phyloP scores from a whole-genome alignment of 2,888 invertebrate genomes.

The Spilarctia lutea region DNA sequence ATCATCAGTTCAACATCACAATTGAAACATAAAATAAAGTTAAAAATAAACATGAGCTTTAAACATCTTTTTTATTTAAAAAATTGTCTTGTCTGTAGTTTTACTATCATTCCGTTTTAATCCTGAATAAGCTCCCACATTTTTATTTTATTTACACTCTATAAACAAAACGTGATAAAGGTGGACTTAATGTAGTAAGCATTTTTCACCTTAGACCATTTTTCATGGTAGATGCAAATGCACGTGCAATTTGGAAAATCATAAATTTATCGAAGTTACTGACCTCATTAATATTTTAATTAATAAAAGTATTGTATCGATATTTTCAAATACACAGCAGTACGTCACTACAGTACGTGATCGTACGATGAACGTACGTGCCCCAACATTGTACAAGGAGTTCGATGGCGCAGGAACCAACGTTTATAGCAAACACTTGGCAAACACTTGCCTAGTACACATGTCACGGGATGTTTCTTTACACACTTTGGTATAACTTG shows the following conservation, averaged over 20 bases:
- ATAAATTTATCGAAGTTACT: not conserved
- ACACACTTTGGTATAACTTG: slow-evolving; percentile 23
- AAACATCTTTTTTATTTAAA: too few relatives aligned
- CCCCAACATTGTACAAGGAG: slow-evolving; percentile 39
- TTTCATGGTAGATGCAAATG: too few relatives aligned
- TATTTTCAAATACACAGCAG: slow-evolving; percentile 24
- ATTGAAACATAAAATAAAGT: too few relatives aligned
- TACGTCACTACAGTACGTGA: slow-evolving; percentile 39
- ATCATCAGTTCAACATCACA: too few relatives aligned
- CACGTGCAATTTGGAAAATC: not conserved
- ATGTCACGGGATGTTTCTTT: slow-evolving; percentile 22
- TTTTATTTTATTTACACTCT: too few relatives aligned
- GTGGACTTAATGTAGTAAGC: too few relatives aligned
- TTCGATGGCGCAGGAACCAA: slow-evolving; percentile 33
- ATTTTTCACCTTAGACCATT: too few relatives aligned
- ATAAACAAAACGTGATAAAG: too few relatives aligned
- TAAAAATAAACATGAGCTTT: too few relatives aligned
- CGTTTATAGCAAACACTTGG: slow-evolving; percentile 30
- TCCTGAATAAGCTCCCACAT: not conserved
- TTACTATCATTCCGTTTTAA: not conserved
- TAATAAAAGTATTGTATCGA: not conserved
- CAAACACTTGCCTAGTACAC: slow-evolving; percentile 24
- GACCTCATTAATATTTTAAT: not conserved
- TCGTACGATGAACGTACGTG: slow-evolving; percentile 43
- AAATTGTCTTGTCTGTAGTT: not conserved